phyloP scores from a whole-genome alignment of 2,113 vertebrate genomes.

The Polypterus senegalus region DNA sequence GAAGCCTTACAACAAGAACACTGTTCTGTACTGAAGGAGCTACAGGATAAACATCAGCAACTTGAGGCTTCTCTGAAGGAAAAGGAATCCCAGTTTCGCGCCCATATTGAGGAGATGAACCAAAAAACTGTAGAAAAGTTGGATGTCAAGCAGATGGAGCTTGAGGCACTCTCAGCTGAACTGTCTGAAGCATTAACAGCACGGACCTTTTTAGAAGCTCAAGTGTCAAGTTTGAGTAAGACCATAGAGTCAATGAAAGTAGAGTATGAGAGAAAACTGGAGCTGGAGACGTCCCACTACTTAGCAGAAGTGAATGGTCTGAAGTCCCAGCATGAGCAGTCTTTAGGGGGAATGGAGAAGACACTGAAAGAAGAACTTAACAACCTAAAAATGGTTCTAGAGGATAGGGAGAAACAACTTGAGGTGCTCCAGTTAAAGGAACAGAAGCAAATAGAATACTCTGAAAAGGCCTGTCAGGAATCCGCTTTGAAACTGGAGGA shows the following conservation, averaged over 20 bases:
- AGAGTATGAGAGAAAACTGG: constrained; percentile 50
- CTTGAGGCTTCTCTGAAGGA: constrained; percentile 58
- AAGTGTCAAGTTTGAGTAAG: constrained; percentile 40
- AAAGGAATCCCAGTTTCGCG: constrained; percentile 64
- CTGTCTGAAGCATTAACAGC: constrained; percentile 56
- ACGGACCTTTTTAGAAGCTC: constrained; percentile 56
- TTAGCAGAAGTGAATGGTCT: constrained; percentile 47
- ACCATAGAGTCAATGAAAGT: constrained; percentile 34
- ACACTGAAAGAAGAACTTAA: constrained; percentile 63
- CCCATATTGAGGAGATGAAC: constrained; percentile 82
- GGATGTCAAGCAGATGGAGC: constrained; percentile 73
- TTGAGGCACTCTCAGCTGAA: constrained; percentile 69
- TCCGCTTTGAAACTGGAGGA: constrained; percentile 42
- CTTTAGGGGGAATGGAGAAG: constrained; percentile 55
- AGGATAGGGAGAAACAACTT: constrained; percentile 61
- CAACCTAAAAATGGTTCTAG: constrained; percentile 52
- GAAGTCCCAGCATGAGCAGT: constrained; percentile 53
- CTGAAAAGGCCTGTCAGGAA: constrained; percentile 45
- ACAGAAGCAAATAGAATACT: constrained; percentile 43
- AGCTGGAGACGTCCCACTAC: constrained; percentile 51
- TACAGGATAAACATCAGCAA: constrained; percentile 55
- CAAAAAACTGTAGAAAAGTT: constrained; percentile 77
- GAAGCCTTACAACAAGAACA: constrained; percentile 48
- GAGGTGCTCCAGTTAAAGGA: constrained; percentile 42
- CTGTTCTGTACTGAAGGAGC: constrained; percentile 44